phyloP scores from a whole-genome alignment of 2,888 invertebrate genomes.

The Piscicola geometra region DNA sequence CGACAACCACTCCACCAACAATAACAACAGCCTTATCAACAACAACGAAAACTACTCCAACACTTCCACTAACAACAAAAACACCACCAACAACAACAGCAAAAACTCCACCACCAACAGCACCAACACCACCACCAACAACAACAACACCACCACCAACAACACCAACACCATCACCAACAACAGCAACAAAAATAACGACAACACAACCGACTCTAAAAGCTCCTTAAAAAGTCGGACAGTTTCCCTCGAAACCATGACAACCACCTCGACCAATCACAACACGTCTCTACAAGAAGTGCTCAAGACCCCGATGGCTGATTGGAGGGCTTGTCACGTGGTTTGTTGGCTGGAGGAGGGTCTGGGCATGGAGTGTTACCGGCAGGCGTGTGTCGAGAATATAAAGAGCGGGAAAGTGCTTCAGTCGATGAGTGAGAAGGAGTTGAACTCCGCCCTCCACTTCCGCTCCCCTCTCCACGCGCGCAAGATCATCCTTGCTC shows the following conservation, averaged over 20 bases:
- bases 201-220: neutral
- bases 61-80: too few relatives aligned
- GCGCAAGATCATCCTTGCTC: constrained; percentile 83
- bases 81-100: too few relatives aligned
- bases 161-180: neutral
- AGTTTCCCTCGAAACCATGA: constrained; percentile 41
- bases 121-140: neutral
- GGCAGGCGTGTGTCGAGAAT: constrained; percentile 81
- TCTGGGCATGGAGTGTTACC: constrained; percentile 88
- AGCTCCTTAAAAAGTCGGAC: neutral
- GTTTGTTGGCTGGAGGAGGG: constrained; percentile 90
- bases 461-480: constrained; percentile 86
- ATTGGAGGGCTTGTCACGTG: constrained; percentile 88
- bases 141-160: neutral
- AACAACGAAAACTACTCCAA: neutral
- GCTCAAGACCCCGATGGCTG: constrained; percentile 74
- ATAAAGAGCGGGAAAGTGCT: constrained; percentile 92
- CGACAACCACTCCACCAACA: neutral
- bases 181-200: neutral
- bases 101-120: neutral
- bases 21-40: neutral
- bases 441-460: constrained; percentile 84
- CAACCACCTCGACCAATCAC: constrained; percentile 51
- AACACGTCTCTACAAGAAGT: constrained; percentile 66
- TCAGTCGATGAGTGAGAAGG: constrained; percentile 82